Conservation (phyloP, 2,113 vertebrate species). For the Mesoclemmys tuberculata region DNA sequence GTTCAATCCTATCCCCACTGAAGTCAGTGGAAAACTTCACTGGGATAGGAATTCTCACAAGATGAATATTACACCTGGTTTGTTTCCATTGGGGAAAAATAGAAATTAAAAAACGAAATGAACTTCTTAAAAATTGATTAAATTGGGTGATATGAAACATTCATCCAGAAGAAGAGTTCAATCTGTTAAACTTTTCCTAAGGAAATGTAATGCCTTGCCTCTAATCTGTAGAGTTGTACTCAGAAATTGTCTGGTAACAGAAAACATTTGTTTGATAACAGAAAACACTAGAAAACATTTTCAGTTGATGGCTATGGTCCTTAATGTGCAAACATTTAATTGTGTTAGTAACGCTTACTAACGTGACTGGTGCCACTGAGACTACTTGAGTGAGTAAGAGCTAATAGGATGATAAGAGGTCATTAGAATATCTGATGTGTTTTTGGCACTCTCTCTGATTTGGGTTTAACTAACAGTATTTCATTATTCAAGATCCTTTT, state of each 20-base stretch:
- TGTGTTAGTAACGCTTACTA: background rate
- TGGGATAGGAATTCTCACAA: background rate
- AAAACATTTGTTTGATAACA: background rate
- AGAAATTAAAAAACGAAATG: background rate
- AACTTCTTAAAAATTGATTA: background rate
- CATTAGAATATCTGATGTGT: background rate
- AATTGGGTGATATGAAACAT: background rate
- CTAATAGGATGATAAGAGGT: background rate
- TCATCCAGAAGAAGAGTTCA: background rate
- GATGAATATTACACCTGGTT: background rate
- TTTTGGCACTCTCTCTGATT: background rate
- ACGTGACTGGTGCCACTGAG: background rate
- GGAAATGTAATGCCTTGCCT: background rate
- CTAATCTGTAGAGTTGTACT: background rate
- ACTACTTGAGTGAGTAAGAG: background rate
- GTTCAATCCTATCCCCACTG: background rate
- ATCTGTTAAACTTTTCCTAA: background rate
- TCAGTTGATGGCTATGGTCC: background rate
- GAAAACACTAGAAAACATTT: conserved; percentile 1
- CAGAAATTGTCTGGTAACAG: background rate
- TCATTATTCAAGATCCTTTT: background rate
- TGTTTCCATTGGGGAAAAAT: background rate
- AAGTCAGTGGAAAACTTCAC: background rate
- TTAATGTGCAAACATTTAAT: background rate
- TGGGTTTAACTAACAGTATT: background rate